Evolutionary conservation across 2,797 vertebrate species (phyloP), one percentile per base, ranked within the genome.

Genomic region (Esox masquinongy): DNA sequence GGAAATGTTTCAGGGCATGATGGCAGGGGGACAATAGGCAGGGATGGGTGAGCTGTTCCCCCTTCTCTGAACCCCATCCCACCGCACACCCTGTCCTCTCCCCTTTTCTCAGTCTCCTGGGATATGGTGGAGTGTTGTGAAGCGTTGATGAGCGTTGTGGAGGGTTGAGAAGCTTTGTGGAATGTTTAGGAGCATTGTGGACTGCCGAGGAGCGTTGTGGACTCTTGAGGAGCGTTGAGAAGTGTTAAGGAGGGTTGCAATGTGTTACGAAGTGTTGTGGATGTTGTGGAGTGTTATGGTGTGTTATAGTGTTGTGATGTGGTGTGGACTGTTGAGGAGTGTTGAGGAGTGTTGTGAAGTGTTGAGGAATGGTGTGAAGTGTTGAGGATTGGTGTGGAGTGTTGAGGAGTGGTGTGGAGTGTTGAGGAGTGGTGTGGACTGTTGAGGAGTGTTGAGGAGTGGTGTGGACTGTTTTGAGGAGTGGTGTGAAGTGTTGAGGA

Each of bases 21-120:
- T 66, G 53, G 36, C 74, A 75, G 77, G 61, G 78, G 77, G 73
- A 88, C 86, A 89, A 88, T 83, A 74, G 51, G 78, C 77, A 69
- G 84, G 79, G 84, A 86, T 80, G 76, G 74, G 6, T 19, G n/a
- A 51, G 77, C 75, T 85, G 86, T 86, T 85, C 86, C 81, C 70
- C 67, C 82, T 59, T 22, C 75, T 82, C 80, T 67, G 3, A 78
- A 73, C 75, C 80, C 77, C 3, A 26, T 76, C 73, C 70, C 64
- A 66, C 76, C 79, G n/a, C 11, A 39, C 63, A 9, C 26, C 9
- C 7, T 24, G 2, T 51, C 47, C 34, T 36, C 70, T 26, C 61
- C 19, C 74, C 63, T 73, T 82, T 70, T 68, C 70, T 74, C 72
- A 47, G 66, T 87, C 90, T 87, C 84, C 26, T 22, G 81, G 85